Percentiles rank a stretch among this genome's conserved stretches.
phyloP scores from a whole-genome alignment of 2,888 invertebrate genomes.

The Gymnocheta viridis region DNA sequence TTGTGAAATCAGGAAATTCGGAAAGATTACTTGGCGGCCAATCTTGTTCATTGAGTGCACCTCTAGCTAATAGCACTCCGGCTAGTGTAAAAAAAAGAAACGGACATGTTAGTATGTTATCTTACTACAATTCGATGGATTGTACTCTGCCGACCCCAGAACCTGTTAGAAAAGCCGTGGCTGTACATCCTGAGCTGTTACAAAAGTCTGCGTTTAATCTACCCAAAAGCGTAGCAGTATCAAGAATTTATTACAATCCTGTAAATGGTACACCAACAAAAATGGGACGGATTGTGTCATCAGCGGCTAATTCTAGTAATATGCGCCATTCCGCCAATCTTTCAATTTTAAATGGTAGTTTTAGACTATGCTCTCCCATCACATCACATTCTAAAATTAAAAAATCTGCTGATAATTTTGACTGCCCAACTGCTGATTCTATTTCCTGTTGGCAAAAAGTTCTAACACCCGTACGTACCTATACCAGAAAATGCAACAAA shows the following conservation, averaged over 20 bases:
- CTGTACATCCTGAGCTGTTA: slow-evolving; percentile 8
- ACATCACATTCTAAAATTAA: background rate
- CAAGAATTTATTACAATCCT: slow-evolving; percentile 63
- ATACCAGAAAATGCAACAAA: slow-evolving; percentile 70
- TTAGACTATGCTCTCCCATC: slow-evolving; percentile 48
- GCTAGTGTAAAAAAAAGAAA: background rate
- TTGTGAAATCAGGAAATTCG: background rate
- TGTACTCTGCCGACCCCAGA: slow-evolving; percentile 68
- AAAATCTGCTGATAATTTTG: background rate
- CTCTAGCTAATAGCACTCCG: slow-evolving; percentile 64
- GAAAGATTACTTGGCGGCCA: background rate
- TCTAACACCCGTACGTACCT: slow-evolving; percentile 75
- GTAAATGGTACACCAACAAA: slow-evolving; percentile 57
- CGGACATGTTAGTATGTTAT: background rate
- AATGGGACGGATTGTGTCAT: slow-evolving; percentile 49
- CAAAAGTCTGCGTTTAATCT: slow-evolving; percentile 38
- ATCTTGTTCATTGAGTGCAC: background rate
- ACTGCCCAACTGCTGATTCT: background rate
- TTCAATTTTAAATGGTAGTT: slow-evolving; percentile 48
- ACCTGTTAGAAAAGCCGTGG: slow-evolving; percentile 59
- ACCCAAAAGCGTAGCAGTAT: slow-evolving; percentile 40
- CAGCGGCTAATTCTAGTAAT: background rate
- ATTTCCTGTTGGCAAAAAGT: slow-evolving; percentile 73
- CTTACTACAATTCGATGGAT: background rate
- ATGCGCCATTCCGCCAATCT: background rate